Evolutionary conservation across 2,797 vertebrate genomes (phyloP), one percentile per base, ranked within the genome.

Genomic region (Synanceia verrucosa): DNA sequence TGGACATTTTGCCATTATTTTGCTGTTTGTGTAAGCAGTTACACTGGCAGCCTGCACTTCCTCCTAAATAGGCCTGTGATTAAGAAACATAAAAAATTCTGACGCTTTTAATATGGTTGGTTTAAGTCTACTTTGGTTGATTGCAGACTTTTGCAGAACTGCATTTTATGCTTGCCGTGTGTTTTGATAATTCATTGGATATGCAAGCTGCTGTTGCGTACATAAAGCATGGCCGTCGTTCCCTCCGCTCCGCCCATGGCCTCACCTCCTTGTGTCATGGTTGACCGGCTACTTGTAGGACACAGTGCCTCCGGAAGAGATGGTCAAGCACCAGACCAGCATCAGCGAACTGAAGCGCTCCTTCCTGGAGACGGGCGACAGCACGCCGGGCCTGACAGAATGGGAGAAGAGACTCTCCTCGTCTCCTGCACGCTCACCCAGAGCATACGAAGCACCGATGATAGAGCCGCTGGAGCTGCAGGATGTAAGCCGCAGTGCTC

Each of bases 341-440:
- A 96, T 99, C 92, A 97, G 95, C 46, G 95, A 98, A 86, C 92
- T 99, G 94, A 99, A 99, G 94, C 95, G 96, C 86, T 97, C 95
- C 83, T 99, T 99, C 94, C 92, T 99, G 93, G 96, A 99, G 94
- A 96, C 94, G 8, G 94, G 94, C 31, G 84, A 86, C 78, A 89
- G 94, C 87, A 82, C 81, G 2, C 78, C 92, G 16, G 91, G 95
- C 46, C 91, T 91, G 21, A 96, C 95, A 0, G 97, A 99, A 70
- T 99, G 98, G 97, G 97, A 98, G 84, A 96, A 96, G 91, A 95
- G 97, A 57, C 96, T 99, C 73, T 95, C 96, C 57, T 96, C 96
- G 18, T 97, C 96, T 70, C 96, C 97, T 0, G 92, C 94, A 44
- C 79, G 70, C 78, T 95, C 95, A 0, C 92, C 89, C 63, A 83